phyloP scores from a whole-genome alignment of 1,140 invertebrate genomes.

The Xylocopa sonorina region DNA sequence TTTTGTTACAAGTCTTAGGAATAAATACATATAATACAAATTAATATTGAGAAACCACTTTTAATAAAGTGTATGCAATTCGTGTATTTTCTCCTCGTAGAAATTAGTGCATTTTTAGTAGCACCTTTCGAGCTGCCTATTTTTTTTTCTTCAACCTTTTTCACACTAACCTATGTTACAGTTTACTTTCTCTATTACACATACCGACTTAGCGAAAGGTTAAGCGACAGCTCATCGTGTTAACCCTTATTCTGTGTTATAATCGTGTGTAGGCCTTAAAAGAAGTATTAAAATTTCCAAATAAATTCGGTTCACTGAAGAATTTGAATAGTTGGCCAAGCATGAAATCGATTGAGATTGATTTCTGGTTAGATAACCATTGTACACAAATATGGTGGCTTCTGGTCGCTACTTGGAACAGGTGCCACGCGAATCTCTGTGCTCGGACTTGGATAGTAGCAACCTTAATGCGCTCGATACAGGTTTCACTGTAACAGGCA shows the following conservation, averaged over 20 bases:
- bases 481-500: constrained; percentile 11
- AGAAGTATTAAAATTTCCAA: neutral
- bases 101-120: neutral
- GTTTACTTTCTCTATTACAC: no score
- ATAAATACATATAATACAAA: no score
- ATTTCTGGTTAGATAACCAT: neutral
- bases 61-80: no score
- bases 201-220: neutral
- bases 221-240: neutral
- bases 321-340: neutral
- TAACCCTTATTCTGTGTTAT: neutral
- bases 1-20: no score
- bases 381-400: no score
- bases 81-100: no score
- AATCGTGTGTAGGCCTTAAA: neutral
- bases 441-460: constrained; percentile 4
- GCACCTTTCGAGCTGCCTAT: constrained; percentile 7
- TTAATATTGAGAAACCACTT: no score
- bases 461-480: constrained; percentile 3
- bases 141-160: neutral
- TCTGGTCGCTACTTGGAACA: neutral
- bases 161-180: constrained; percentile 27
- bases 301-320: neutral
- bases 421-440: constrained; percentile 1
- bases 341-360: constrained; percentile 10